Base-by-base conservation (phyloP, 2,888 invertebrate genomes). In the Ptychoptera contaminata region DNA sequence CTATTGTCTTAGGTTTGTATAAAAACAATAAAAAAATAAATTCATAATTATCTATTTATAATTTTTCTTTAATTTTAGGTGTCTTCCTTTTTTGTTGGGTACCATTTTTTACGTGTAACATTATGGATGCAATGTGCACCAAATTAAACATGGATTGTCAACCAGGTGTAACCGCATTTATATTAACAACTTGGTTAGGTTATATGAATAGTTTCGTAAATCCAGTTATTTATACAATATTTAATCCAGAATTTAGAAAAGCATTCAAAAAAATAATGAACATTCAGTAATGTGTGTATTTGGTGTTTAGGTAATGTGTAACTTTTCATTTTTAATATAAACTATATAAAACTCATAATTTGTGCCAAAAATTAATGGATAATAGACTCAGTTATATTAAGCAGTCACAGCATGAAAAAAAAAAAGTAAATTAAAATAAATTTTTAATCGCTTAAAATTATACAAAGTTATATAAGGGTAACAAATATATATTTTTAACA, bases 21-120 rank as follows among this genome's bases (percentile, higher is more conserved):
- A 29, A 40, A 30, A 29, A 31, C 14, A 12, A 30, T 23, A 15
- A 16, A 40, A 23, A 11, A 29, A 8, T 23, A 11, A 30, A 41
- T 41, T 47, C 37, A 16, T 38, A 36, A 35, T 31, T 10, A 32
- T 42, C 30, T 42, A 31, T 45, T 39, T 12, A 36, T 37, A n/a
- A 43, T 15, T 37, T 44, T 49, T 50, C 49, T 54, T 53, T 53
- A 57, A 54, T 51, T 69, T 72, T 74, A 97, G 97, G 93, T 56
- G 92, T 96, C 2, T 98, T 98, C 67, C 77, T 98, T 37, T 79
- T 94, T 59, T 98, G 97, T 68, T 98, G 97, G 97, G 85, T 93
- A 49, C 98, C 98, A 34, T 98, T 98, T 73, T 98, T 98, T 76
- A 90, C 92, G 2, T 92, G 94, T 70, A 94, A 93, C 67, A 91